Conservation (phyloP, 2,888 invertebrate species). For the Oconnorella tubifera region DNA sequence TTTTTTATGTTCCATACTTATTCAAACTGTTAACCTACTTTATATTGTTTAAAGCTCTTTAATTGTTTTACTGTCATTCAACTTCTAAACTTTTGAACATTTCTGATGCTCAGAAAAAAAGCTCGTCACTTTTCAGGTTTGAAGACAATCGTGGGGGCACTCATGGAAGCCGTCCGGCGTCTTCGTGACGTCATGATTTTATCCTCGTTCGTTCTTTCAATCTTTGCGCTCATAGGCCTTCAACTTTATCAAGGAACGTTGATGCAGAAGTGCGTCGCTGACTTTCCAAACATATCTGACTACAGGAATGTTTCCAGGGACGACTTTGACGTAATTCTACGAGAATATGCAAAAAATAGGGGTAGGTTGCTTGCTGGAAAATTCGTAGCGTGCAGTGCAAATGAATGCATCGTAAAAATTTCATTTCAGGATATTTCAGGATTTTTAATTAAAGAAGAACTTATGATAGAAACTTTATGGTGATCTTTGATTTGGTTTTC, state of each 20-base stretch:
- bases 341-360: constrained; percentile 9
- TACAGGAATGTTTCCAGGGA: constrained; percentile 6
- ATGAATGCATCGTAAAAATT: too few species aligned
- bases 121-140: constrained; percentile 79
- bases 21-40: too few species aligned
- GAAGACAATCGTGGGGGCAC: constrained; percentile 99
- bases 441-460: too few species aligned
- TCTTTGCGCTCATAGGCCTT: constrained; percentile 96
- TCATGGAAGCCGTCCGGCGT: constrained; percentile 98
- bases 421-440: too few species aligned
- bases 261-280: constrained; percentile 26
- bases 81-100: too few species aligned
- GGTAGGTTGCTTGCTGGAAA: constrained; percentile 6
- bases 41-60: too few species aligned
- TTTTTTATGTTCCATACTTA: too few species aligned
- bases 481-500: too few species aligned
- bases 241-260: constrained; percentile 19
- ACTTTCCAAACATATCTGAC: constrained; percentile 17
- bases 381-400: not conserved
- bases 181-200: constrained; percentile 98
- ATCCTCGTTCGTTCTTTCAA: constrained; percentile 96
- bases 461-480: too few species aligned
- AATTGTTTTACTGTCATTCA: too few species aligned
- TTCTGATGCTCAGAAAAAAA: too few species aligned
- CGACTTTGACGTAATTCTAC: not conserved